Conservation (phyloP, 2,113 vertebrate genomes). For the Ptychochromis oligacanthus region DNA sequence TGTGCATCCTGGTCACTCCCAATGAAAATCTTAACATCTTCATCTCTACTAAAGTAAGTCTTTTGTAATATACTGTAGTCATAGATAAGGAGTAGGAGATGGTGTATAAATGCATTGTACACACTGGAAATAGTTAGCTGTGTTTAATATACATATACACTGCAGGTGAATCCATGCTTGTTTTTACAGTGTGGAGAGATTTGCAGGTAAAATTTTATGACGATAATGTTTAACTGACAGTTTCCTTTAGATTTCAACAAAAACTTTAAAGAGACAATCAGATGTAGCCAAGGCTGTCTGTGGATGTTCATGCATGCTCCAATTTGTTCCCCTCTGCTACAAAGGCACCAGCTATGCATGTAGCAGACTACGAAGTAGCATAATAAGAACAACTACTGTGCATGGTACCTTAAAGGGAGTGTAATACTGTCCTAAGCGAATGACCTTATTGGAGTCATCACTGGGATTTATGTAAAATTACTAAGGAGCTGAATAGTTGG, state of each 20-base stretch:
- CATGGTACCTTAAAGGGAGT: neutral
- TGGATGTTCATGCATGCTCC: neutral
- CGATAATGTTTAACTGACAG: neutral
- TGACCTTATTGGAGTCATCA: conserved; percentile 46
- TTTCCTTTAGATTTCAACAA: neutral
- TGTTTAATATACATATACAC: neutral
- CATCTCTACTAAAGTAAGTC: neutral
- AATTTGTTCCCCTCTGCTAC: no score
- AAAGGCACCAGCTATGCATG: no score
- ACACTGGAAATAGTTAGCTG: neutral
- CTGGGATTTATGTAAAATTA: conserved; percentile 15
- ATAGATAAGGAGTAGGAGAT: neutral
- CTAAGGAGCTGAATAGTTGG: neutral
- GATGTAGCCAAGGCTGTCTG: neutral
- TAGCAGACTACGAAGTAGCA: neutral
- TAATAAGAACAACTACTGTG: neutral
- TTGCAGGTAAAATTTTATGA: neutral
- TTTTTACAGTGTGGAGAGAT: neutral
- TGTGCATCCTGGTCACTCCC: neutral
- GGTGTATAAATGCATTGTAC: neutral
- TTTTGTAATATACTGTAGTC: neutral
- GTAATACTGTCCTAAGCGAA: conserved; percentile 32
- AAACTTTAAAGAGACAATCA: neutral
- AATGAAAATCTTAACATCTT: no score
- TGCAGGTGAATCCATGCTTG: neutral